These are phyloP conservation scores for Tenualosa ilisha DNA, from an alignment of 2,797 vertebrate genomes.

Conservation along the genomic window DNA sequence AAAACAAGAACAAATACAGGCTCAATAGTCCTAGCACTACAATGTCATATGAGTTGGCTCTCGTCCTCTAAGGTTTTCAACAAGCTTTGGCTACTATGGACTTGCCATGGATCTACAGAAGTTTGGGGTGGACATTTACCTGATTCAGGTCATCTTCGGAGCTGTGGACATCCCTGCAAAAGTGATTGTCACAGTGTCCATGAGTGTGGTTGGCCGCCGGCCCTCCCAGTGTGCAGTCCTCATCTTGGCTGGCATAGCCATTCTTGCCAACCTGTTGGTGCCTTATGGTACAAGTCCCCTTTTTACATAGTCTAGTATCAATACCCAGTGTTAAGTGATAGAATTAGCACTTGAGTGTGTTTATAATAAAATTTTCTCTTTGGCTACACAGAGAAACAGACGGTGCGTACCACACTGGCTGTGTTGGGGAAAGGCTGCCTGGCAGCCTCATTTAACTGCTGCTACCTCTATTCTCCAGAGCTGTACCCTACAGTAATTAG, in stretches of 20 bases:
- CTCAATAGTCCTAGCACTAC: no score
- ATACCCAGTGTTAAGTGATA: not conserved
- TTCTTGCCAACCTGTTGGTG: slow-evolving; percentile 83
- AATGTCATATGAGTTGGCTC: not conserved
- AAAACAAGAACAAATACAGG: no score
- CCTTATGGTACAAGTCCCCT: slow-evolving; percentile 75
- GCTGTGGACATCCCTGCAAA: slow-evolving; percentile 90
- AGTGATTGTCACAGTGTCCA: slow-evolving; percentile 73
- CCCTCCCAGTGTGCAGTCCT: slow-evolving; percentile 77
- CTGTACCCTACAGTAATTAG: slow-evolving; percentile 89
- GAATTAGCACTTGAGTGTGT: not conserved
- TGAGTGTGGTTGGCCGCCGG: slow-evolving; percentile 83
- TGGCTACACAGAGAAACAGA: slow-evolving; percentile 74
- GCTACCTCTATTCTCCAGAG: slow-evolving; percentile 87
- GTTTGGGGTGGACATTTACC: slow-evolving; percentile 86
- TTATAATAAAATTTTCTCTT: not conserved
- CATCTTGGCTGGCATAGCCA: slow-evolving; percentile 76
- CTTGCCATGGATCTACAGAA: slow-evolving; percentile 89
- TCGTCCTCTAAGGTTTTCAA: slow-evolving; percentile 79
- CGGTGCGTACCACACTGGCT: slow-evolving; percentile 78
- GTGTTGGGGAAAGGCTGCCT: slow-evolving; percentile 92
- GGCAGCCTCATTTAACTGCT: slow-evolving; percentile 86
- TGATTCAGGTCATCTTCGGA: slow-evolving; percentile 93
- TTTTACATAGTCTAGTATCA: not conserved
- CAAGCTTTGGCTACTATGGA: slow-evolving; percentile 90